These are phyloP conservation scores for Drosophila demipolita DNA, from an alignment of 2,888 invertebrate genomes.

Conservation along the genomic window DNA sequence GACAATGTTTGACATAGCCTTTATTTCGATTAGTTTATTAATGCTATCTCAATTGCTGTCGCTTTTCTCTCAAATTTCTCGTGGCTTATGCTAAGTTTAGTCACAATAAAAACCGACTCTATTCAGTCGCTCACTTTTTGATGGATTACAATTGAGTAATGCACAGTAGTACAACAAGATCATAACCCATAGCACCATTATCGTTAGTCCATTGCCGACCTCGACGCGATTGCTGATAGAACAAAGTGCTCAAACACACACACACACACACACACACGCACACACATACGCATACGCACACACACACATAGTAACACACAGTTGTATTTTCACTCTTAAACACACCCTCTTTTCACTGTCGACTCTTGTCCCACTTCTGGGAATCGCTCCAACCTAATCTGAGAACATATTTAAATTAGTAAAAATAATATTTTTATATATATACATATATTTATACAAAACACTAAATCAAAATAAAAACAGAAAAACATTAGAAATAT, in stretches of 20 bases:
- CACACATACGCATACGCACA: background rate
- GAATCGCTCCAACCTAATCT: background rate
- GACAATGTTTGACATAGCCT: constrained; percentile 3
- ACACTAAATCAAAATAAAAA: background rate
- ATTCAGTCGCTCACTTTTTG: constrained; percentile 5
- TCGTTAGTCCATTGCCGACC: constrained; percentile 30
- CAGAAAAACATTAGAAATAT: background rate
- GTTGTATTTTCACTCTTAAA: background rate
- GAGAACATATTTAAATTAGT: background rate
- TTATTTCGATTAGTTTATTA: constrained; percentile 7
- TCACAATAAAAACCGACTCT: constrained; percentile 23
- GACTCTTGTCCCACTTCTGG: background rate
- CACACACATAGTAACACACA: constrained; percentile 1
- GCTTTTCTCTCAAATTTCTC: constrained; percentile 4
- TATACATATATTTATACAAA: background rate
- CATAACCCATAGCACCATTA: constrained; percentile 30
- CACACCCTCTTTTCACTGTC: background rate
- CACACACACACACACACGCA: background rate
- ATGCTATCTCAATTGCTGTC: constrained; percentile 16
- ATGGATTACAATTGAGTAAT: constrained; percentile 22
- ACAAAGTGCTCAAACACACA: background rate
- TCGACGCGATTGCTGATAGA: constrained; percentile 26
- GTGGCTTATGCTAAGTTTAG: constrained; percentile 46
- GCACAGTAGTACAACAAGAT: constrained; percentile 26
- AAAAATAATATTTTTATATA: background rate